Percentiles rank a stretch among this genome's conserved stretches.
phyloP scores from a whole-genome alignment of 2,113 vertebrate genomes.

The Apistogramma diplotaenia region DNA sequence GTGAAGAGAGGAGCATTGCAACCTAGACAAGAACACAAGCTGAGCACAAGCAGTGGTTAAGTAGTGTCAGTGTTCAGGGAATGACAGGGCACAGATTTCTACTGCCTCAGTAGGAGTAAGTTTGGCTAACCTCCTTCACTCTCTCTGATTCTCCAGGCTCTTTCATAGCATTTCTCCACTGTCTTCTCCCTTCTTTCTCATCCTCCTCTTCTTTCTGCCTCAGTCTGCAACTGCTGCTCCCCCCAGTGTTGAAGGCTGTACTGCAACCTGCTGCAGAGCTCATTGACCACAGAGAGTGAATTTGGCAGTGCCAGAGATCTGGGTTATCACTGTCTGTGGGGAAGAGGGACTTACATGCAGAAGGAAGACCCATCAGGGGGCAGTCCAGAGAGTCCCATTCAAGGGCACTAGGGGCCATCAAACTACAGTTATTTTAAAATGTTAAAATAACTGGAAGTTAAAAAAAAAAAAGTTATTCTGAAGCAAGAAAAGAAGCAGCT shows the following conservation, averaged over 20 bases:
- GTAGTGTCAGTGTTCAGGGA: slow-evolving; percentile 5
- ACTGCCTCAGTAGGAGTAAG: slow-evolving; percentile 37
- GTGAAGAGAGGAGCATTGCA: slow-evolving; percentile 11
- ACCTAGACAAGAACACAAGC: slow-evolving; percentile 15
- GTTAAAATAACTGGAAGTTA: background rate
- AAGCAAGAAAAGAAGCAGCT: slow-evolving; percentile 5
- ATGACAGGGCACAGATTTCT: slow-evolving; percentile 14
- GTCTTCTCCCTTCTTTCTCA: slow-evolving; percentile 81
- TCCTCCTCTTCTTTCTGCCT: slow-evolving; percentile 44
- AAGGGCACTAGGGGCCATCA: slow-evolving; percentile 87
- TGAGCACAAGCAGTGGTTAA: background rate
- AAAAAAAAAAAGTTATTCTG: background rate
- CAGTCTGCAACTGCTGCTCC: slow-evolving; percentile 64
- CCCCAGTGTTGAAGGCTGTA: slow-evolving; percentile 71
- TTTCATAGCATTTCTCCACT: slow-evolving; percentile 80
- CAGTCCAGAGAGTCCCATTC: slow-evolving; percentile 87
- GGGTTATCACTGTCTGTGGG: slow-evolving; percentile 63
- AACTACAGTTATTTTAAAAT: slow-evolving; percentile 67
- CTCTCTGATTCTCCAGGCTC: slow-evolving; percentile 82
- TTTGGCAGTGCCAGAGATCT: slow-evolving; percentile 60
- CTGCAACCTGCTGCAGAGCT: slow-evolving; percentile 73
- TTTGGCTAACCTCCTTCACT: slow-evolving; percentile 85
- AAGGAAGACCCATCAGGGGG: slow-evolving; percentile 74
- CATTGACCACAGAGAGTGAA: slow-evolving; percentile 82
- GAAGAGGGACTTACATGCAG: slow-evolving; percentile 69